Percentiles rank a stretch among this genome's conserved stretches.
These are phyloP conservation scores for Tinamus guttatus DNA, from an alignment of 2,113 vertebrate species.

Conservation along the genomic window DNA sequence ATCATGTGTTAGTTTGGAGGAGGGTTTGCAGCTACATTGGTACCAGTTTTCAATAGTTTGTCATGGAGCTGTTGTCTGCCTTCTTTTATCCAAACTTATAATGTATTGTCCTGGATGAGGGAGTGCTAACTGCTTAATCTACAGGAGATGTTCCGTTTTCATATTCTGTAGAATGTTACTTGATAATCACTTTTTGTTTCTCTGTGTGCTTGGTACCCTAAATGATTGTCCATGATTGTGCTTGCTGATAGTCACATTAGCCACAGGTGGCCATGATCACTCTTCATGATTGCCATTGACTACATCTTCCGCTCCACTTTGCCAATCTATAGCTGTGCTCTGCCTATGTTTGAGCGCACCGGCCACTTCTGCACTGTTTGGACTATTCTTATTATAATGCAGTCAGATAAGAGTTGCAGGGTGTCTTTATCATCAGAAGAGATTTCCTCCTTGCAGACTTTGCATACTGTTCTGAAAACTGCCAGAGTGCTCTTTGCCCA, in stretches of 20 bases:
- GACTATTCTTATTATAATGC: neutral
- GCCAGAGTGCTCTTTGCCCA: neutral
- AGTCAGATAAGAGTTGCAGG: neutral
- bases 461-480: neutral
- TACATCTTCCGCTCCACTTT: neutral
- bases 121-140: neutral
- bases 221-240: neutral
- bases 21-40: neutral
- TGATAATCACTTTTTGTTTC: neutral
- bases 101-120: neutral
- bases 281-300: neutral
- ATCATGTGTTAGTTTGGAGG: neutral
- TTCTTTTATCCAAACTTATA: neutral
- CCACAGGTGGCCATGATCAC: neutral
- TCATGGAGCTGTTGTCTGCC: neutral
- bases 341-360: neutral
- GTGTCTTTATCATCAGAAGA: neutral
- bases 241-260: neutral
- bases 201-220: fast-evolving
- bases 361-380: neutral
- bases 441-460: neutral
- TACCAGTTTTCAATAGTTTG: neutral
- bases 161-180: neutral
- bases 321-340: neutral
- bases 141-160: neutral